Base-by-base conservation (phyloP, 2,888 invertebrate genomes). In the Malthinus seriepunctatus region DNA sequence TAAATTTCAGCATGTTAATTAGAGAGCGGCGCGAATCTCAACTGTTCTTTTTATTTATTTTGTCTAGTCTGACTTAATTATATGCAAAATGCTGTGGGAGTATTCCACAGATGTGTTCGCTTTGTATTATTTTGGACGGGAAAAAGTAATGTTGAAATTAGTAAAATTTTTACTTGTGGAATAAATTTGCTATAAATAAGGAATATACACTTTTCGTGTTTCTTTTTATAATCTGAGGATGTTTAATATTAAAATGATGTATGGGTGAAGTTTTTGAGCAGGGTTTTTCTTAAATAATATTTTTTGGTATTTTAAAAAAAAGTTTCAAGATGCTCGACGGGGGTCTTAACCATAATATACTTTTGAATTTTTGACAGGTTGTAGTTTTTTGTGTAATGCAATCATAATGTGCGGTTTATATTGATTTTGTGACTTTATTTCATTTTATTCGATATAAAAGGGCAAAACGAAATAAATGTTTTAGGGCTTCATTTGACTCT, bases 181-280 rank as follows among this genome's bases (percentile, higher is more conserved):
- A 58, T 58, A 58, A 58, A 53, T 52, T 49, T 48, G 51, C 58
- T 37, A 58, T 58, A 58, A 58, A 58, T 58, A 54, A 44, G 10
- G 31, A 32, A n/a, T 32, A 42, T 42, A 42, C 23, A 42, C 39
- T n/a, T 42, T 42, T 42, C 39, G 14, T 34, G 35, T 11, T 31
- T 8, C 31, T 46, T 57, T 52, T 52, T 47, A 11, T 31, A 37
- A 14, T 46, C 12, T 32, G 14, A 32, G 10, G 44, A 46, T 32
- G 42, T 56, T 44, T 46, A 50, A 51, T 50, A 34, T 51, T 56
- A 38, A 51, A 51, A 51, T 56, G 56, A 56, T 34, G 37, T 51
- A 56, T 51, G 56, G 39, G 7, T 23, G 34, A 57, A 56, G 50
- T 56, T 56, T 15, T 39, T 14, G 23, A 44, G 23, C 35, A 9